Percentiles rank a stretch among this genome's conserved stretches.
phyloP scores from a whole-genome alignment of 2,888 invertebrate genomes.

The Toxonevra muliebris region DNA sequence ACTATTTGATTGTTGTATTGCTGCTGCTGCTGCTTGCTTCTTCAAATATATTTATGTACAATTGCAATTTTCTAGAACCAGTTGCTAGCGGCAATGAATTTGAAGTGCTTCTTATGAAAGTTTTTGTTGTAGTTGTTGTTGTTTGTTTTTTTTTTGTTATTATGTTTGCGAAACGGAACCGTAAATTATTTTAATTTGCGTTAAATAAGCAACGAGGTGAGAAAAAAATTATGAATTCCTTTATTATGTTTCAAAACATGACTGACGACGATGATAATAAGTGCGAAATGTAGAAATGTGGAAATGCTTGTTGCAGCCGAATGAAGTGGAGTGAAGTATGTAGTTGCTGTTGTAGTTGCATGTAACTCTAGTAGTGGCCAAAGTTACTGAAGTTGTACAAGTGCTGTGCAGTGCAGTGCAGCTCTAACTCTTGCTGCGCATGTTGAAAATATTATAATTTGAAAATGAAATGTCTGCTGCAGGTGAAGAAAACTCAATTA shows the following conservation, averaged over 20 bases:
- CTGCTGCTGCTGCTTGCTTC: slow-evolving; percentile 5
- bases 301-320: neutral
- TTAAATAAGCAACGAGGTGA: slow-evolving; percentile 48
- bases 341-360: neutral
- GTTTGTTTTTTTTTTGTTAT: neutral
- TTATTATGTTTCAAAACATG: too few relatives aligned
- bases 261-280: too few relatives aligned
- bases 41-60: neutral
- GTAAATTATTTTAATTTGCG: slow-evolving; percentile 49
- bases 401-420: neutral
- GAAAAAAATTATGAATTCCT: slow-evolving; percentile 35
- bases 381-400: too few relatives aligned
- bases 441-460: too few relatives aligned
- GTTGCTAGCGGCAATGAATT: slow-evolving; percentile 3
- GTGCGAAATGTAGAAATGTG: too few relatives aligned
- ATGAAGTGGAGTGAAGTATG: neutral
- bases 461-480: slow-evolving; percentile 4
- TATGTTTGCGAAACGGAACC: slow-evolving; percentile 41
- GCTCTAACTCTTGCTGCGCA: slow-evolving; percentile 16
- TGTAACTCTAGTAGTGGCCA: too few relatives aligned
- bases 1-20: neutral
- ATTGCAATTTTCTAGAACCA: slow-evolving; percentile 1
- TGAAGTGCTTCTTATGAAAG: too few relatives aligned
- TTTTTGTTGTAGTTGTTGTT: neutral
- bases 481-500: slow-evolving; percentile 36